Base-by-base conservation (phyloP, 1,140 invertebrate species). In the Drosophila orena region DNA sequence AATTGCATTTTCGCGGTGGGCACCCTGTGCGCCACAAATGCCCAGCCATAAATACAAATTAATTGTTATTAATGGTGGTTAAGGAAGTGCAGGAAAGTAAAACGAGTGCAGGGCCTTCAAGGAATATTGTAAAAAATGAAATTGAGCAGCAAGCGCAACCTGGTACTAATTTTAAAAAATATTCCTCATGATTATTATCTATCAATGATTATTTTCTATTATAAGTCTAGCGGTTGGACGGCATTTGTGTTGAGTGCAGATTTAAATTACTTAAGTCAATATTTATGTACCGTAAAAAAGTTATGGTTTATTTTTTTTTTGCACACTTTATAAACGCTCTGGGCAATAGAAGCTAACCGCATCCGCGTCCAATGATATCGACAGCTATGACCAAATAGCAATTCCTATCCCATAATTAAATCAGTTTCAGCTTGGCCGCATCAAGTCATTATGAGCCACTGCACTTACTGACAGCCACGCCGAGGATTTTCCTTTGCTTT, bases 1-100 rank as follows among this genome's bases (percentile, higher is more conserved):
- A 86, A 86, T 86, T 80, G 81, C 81, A 78, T 64, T 56, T 59
- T 62, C 30, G 77, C 77, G 43, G 22, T 57, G 46, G 66, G 54
- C 40, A 35, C 65, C 43, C 68, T 50, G 35, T 34, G 15, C 35
- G 47, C 34, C 65, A 15, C 38, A 22, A 57, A 35, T 54, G 42
- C 27, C 47, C 60, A 66, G 37, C 70, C 80, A 79, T 79, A 84
- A 79, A 84, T 84, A 85, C 77, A 66, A 69, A 83, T 83, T 83
- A 79, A 81, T 84, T 79, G 77, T 68, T 76, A 70, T 70, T 68
- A 68, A 68, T 68, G 46, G 22, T 44, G 68, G 38, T 61, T 71
- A 38, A 24, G 57, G 4, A 2, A 10, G 6, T 10, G n/a, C 14
- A 17, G n/a, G n/a, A 10, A 11, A 27, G 4, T 8, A 7, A 40